Evolutionary conservation across 2,797 vertebrate species (phyloP).

Genomic region (Huso huso): DNA sequence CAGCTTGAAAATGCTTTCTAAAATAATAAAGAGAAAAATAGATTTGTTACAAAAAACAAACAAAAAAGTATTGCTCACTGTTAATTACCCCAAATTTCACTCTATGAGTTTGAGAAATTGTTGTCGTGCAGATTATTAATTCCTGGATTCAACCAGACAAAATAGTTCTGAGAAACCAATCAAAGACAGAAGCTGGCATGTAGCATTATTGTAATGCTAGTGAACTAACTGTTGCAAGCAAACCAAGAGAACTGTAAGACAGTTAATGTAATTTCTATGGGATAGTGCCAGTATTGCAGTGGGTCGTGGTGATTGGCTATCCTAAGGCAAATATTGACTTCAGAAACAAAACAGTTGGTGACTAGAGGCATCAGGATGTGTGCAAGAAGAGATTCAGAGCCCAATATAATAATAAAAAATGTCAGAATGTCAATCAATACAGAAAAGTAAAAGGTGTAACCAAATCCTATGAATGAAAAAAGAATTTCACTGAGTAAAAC

Average conservation of each 20-base stretch:
- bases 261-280: conserved; percentile 18
- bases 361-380: no score
- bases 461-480: no score
- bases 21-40: background rate
- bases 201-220: conserved; percentile 15
- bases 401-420: no score
- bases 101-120: background rate
- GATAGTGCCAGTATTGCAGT: conserved; percentile 16
- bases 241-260: conserved; percentile 17
- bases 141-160: background rate
- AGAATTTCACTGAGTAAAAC: no score
- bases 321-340: no score
- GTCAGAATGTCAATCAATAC: no score
- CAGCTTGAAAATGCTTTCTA: no score
- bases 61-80: no score
- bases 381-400: no score
- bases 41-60: background rate
- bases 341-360: no score
- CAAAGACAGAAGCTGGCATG: background rate
- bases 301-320: conserved; percentile 24
- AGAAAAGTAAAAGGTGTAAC: no score
- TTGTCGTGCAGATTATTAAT: background rate
- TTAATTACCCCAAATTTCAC: no score
- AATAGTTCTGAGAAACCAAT: background rate
- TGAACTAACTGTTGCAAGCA: conserved; percentile 22